phyloP scores from a whole-genome alignment of 2,113 vertebrate species.

The Serilophus lunatus region DNA sequence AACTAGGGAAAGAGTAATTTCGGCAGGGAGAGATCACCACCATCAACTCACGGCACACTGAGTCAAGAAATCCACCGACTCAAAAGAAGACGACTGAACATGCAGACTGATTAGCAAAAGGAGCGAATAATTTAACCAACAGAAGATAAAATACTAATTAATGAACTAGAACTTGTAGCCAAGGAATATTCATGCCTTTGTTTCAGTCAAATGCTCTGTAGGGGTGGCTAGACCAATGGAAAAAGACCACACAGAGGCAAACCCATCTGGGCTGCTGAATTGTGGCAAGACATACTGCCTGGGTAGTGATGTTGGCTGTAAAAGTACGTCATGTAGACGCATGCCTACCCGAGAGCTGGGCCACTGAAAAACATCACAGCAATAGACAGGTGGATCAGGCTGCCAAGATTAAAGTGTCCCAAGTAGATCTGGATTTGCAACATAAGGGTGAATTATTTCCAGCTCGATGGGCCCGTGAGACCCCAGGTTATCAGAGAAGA shows the following conservation, averaged over 20 bases:
- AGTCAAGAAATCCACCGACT: not conserved
- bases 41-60: fast-evolving
- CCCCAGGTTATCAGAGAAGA: not conserved
- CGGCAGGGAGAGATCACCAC: not conserved
- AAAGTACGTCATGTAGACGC: not conserved
- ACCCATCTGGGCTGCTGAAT: not conserved
- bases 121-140: not conserved
- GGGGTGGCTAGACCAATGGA: not conserved
- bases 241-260: not conserved
- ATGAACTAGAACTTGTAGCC: not conserved
- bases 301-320: not conserved
- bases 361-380: not conserved
- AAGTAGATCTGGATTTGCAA: not conserved
- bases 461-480: not conserved
- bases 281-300: not conserved
- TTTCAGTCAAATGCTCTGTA: not conserved
- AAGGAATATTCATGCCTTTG: not conserved
- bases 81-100: not conserved
- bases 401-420: not conserved
- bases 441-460: not conserved
- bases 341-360: fast-evolving
- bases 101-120: not conserved
- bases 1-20: not conserved
- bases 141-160: not conserved
- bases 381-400: fast-evolving